These are phyloP conservation scores for Paramormyrops kingsleyae DNA, from an alignment of 2,113 vertebrate genomes.

Conservation along the genomic window DNA sequence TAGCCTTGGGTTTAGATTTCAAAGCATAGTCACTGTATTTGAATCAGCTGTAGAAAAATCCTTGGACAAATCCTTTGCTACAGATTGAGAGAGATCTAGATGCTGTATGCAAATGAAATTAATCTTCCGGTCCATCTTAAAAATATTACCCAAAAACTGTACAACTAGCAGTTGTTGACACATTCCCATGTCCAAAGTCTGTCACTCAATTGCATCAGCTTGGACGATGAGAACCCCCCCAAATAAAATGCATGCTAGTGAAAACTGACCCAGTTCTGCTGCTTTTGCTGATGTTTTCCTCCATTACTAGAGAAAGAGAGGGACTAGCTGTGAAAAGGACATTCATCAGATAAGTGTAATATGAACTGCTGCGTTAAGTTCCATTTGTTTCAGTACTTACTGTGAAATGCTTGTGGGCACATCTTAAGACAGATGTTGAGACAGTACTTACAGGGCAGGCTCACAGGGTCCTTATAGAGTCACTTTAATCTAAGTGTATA, in stretches of 20 bases:
- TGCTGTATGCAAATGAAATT: not conserved
- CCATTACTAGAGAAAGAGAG: not conserved
- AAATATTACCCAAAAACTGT: not conserved
- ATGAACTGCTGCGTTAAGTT: not conserved
- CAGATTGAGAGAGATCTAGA: not conserved
- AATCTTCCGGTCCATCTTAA: not conserved
- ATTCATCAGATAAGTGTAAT: not conserved
- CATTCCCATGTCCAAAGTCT: constrained; percentile 6
- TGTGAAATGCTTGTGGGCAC: not conserved
- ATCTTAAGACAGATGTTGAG: not conserved
- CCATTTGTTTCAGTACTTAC: not conserved
- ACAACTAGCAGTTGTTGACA: not conserved
- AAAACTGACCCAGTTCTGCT: constrained; percentile 4
- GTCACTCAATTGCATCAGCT: constrained; percentile 19
- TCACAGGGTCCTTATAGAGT: not conserved
- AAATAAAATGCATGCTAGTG: not conserved
- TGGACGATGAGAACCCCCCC: not conserved
- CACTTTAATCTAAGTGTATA: not conserved
- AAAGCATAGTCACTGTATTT: not conserved
- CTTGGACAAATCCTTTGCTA: not conserved
- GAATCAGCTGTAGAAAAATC: not conserved
- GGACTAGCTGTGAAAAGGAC: not conserved
- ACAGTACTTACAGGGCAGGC: not conserved
- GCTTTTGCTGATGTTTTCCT: not conserved
- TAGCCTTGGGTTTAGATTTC: not conserved